A percentile compares a stretch with the other conserved stretches of the same genome.
These are phyloP conservation scores for Drosophila mercatorum DNA, from an alignment of 2,888 invertebrate species.

Conservation along the genomic window DNA sequence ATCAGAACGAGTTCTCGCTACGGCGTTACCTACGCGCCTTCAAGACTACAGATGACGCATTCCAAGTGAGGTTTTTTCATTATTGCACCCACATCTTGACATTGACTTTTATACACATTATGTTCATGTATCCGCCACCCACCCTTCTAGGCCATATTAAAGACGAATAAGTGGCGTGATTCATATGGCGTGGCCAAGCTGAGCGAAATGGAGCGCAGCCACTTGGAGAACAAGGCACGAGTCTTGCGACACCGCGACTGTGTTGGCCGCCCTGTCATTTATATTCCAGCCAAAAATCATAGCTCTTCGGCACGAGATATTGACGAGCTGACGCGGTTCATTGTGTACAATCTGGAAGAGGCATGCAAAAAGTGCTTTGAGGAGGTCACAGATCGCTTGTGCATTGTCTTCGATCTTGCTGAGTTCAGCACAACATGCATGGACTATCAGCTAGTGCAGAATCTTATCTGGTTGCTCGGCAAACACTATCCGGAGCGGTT, in stretches of 20 bases:
- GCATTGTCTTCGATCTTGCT: slow-evolving; percentile 91
- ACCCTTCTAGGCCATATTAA: slow-evolving; percentile 88
- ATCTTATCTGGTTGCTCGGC: slow-evolving; percentile 91
- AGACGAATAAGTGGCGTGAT: slow-evolving; percentile 92
- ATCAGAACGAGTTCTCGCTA: slow-evolving; percentile 90
- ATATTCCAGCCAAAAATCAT: slow-evolving; percentile 92
- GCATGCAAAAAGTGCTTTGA: slow-evolving; percentile 92
- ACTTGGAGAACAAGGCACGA: slow-evolving; percentile 88
- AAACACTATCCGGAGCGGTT: slow-evolving; percentile 92
- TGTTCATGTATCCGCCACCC: slow-evolving; percentile 3
- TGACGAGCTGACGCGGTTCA: slow-evolving; percentile 91
- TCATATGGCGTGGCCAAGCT: slow-evolving; percentile 89
- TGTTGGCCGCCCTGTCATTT: slow-evolving; percentile 90
- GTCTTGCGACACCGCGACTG: slow-evolving; percentile 90
- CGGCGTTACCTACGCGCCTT: slow-evolving; percentile 90
- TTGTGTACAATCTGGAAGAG: slow-evolving; percentile 89
- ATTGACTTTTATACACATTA: slow-evolving; percentile 40
- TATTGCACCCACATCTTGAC: slow-evolving; percentile 44
- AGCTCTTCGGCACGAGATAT: slow-evolving; percentile 89
- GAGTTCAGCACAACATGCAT: slow-evolving; percentile 90
- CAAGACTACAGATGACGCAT: slow-evolving; percentile 89
- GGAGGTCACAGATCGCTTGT: slow-evolving; percentile 91
- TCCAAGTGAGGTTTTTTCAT: slow-evolving; percentile 87
- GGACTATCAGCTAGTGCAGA: slow-evolving; percentile 92
- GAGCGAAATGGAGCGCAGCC: slow-evolving; percentile 86